Percentiles rank a stretch among this genome's conserved stretches.
phyloP scores from a whole-genome alignment of 2,888 invertebrate species.

The Tenthredo scrophulariae region DNA sequence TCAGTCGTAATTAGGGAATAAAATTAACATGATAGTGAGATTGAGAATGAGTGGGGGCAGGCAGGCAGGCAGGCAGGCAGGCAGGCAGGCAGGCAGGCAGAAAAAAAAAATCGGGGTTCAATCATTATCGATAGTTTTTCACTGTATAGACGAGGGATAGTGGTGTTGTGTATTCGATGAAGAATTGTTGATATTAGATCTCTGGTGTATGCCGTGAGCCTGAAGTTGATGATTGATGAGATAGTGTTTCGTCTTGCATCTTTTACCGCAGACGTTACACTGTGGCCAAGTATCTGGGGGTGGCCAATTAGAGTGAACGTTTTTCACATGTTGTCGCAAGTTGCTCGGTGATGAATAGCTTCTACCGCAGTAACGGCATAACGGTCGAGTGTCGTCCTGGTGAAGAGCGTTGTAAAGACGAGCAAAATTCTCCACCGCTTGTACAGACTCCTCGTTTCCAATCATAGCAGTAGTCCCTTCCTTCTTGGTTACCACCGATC shows the following conservation, averaged over 20 bases:
- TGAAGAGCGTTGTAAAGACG: constrained; percentile 75
- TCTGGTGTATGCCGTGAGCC: constrained; percentile 87
- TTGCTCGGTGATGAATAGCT: constrained; percentile 87
- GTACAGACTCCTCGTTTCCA: constrained; percentile 65
- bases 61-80: not conserved
- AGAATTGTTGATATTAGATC: constrained; percentile 79
- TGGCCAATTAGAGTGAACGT: constrained; percentile 85
- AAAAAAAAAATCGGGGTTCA: not conserved
- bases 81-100: not conserved
- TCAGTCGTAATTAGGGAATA: not conserved
- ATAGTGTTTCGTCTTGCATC: constrained; percentile 88
- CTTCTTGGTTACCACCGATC: constrained; percentile 76
- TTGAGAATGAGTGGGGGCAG: not conserved
- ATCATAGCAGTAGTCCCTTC: constrained; percentile 67
- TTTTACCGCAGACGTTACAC: constrained; percentile 87
- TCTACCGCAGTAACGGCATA: constrained; percentile 86
- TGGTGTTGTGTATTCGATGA: constrained; percentile 58
- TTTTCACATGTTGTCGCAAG: constrained; percentile 88
- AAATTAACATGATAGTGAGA: not conserved
- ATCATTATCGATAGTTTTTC: not conserved
- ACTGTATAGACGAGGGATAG: constrained; percentile 57
- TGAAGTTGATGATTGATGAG: constrained; percentile 88
- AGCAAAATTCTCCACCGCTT: constrained; percentile 75
- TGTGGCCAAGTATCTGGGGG: constrained; percentile 86
- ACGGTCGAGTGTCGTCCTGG: constrained; percentile 80